These are phyloP conservation scores for Agraylea sexmaculata DNA, from an alignment of 1,140 invertebrate species.

Conservation along the genomic window DNA sequence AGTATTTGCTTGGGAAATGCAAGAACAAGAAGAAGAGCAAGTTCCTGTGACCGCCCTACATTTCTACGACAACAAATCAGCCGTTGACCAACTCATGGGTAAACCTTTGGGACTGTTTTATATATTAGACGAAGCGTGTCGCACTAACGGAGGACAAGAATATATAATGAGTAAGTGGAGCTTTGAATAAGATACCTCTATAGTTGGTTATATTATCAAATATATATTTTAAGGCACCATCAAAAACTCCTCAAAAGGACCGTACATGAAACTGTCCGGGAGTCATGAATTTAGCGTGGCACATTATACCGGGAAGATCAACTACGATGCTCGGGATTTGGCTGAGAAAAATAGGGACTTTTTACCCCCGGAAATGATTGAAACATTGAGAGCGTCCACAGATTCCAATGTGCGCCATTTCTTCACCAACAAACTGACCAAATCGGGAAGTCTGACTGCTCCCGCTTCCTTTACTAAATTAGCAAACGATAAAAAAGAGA, in stretches of 20 bases:
- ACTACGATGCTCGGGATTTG: slow-evolving; percentile 71
- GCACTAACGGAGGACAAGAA: slow-evolving; percentile 45
- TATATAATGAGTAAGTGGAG: slow-evolving; percentile 36
- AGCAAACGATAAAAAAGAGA: slow-evolving; percentile 12
- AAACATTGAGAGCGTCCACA: slow-evolving; percentile 65
- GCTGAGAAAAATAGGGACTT: slow-evolving; percentile 82
- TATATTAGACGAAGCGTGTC: slow-evolving; percentile 82
- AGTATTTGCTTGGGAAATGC: slow-evolving; percentile 80
- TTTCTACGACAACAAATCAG: slow-evolving; percentile 79
- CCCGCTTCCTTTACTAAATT: slow-evolving; percentile 8
- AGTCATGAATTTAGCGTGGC: slow-evolving; percentile 63
- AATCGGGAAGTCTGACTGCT: slow-evolving; percentile 61
- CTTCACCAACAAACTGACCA: slow-evolving; percentile 78
- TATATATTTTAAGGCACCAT: slow-evolving; percentile 38
- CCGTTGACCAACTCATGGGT: slow-evolving; percentile 73
- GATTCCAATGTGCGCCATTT: slow-evolving; percentile 60
- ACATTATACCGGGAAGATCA: slow-evolving; percentile 74
- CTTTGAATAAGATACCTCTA: too few relatives aligned
- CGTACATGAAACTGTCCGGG: slow-evolving; percentile 49
- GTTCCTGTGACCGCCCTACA: slow-evolving; percentile 55
- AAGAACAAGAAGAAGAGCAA: slow-evolving; percentile 77
- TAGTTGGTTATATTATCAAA: neutral
- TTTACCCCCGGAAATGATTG: slow-evolving; percentile 73
- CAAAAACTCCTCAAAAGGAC: slow-evolving; percentile 38
- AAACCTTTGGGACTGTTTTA: slow-evolving; percentile 76